Base-by-base conservation (phyloP, 2,888 invertebrate species). In the Patella depressa region DNA sequence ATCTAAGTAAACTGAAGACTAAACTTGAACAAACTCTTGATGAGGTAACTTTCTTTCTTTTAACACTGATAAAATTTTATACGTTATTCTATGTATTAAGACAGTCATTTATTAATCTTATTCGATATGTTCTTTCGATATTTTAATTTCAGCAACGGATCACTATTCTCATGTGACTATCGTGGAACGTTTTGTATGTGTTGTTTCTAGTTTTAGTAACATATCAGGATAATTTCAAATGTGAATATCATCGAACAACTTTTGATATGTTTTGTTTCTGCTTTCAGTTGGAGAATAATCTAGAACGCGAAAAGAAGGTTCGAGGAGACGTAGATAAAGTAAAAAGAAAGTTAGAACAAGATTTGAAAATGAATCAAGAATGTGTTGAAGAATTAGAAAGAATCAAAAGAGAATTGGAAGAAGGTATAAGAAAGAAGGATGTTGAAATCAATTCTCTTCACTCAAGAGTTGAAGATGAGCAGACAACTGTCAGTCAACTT, bases 251-350 rank as follows among this genome's bases (percentile, higher is more conserved):
- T 45, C 1, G 45, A 7, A 45, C 45, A 45, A 9, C 7, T 45
- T 45, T 45, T 45, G 7, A 1, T 11, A 59, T 12, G 9, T 65
- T 65, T 65, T 24, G 24, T 65, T 11, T 65, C 45, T 4, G 45
- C 45, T 72, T 70, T 59, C 78, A 88, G 86, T 94, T 99, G 88
- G 99, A 99, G 93, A 99, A 99, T 93, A 97, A 97, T 80, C 94
- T 99, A 89, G 99, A 99, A 93, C 96, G 99, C 90, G 99, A 99
- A 94, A 99, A 99, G 97, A 98, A 99, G 94, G 94, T 97, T 90
- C 96, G 95, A 88, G 98, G 95, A 88, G 99, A 99, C 92, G 96
- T 98, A 90, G 99, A 99, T 93, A 99, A 99, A 94, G 90, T 96
- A 91, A 98, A 98, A 95, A 95, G 98, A 93, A 99, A 99, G 94